These are phyloP conservation scores for Tangara arthus DNA, from an alignment of 2,797 vertebrate genomes.

Conservation along the genomic window DNA sequence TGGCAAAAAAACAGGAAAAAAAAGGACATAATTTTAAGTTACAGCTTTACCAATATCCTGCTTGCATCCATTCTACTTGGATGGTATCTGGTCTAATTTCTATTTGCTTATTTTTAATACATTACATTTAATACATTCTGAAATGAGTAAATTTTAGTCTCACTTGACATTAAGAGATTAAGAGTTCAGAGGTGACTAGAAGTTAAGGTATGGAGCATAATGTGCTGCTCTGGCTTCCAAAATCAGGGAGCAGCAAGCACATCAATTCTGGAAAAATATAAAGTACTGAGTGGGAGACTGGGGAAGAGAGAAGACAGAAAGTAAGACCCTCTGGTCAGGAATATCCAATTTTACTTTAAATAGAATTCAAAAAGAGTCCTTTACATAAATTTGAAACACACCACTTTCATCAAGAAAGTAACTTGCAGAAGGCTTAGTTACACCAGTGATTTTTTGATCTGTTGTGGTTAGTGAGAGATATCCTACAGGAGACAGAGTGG, in stretches of 20 bases:
- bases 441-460: not conserved
- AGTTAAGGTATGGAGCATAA: not conserved
- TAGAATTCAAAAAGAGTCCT: not conserved
- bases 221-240: not conserved
- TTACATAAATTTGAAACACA: not conserved
- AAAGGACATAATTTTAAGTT: not conserved
- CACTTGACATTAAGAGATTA: not conserved
- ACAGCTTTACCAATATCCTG: not conserved
- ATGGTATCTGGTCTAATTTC: not conserved
- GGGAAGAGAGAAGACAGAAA: not conserved
- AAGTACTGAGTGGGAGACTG: not conserved
- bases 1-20: not conserved
- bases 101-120: not conserved
- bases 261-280: not conserved
- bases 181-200: not conserved
- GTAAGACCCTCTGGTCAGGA: not conserved
- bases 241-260: not conserved
- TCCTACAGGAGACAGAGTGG: not conserved
- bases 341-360: not conserved
- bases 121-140: not conserved
- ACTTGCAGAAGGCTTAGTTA: not conserved
- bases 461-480: not conserved
- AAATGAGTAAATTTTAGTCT: not conserved
- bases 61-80: not conserved
- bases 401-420: not conserved